Base-by-base conservation (phyloP, 2,888 invertebrate genomes). In the Platycheirus rosarum region DNA sequence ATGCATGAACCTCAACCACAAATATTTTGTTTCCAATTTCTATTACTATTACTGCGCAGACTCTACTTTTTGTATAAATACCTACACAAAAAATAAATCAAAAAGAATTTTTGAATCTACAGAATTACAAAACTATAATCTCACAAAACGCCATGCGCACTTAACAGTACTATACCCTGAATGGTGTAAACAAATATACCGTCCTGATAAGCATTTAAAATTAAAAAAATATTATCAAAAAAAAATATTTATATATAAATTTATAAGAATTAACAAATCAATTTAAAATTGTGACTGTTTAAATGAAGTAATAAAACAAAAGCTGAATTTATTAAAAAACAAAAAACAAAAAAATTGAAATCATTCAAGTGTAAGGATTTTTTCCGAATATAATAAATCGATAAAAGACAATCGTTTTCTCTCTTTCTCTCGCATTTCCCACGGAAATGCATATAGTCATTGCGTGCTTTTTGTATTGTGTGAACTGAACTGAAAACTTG, bases 391-490 rank as follows among this genome's bases (percentile, higher is more conserved):
- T 23, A 32, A 13, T n/a, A n/a, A 48, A 60, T 60, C 57, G 29
- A 60, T 60, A 60, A 26, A 29, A 42, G 16, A 29, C 26, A 42
- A 26, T 26, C 57, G 16, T 0, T 26, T 8, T 16, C 14, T 42
- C 49, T 62, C 60, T 46, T 14, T 51, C 60, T 20, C 46, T 16
- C 40, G n/a, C 29, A 20, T 32, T 71, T 51, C n/a, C 29, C 63
- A 51, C 32, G 53, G n/a, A 26, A 71, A 37, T 46, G 51, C 42
- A 49, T 49, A 63, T 49, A 63, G 63, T 53, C 71, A 53, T 63
- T 51, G 35, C 53, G 23, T 63, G 35, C 46, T 20, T 49, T 62
- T 8, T 60, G 8, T 42, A 8, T n/a, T n/a, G 8, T 32, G 29
- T 11, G 26, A 42, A 3, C 42, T 29, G 29, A 42, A 29, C 1